Evolutionary conservation across 2,797 vertebrate species (phyloP).

Genomic region (Meriones psammophilus): DNA sequence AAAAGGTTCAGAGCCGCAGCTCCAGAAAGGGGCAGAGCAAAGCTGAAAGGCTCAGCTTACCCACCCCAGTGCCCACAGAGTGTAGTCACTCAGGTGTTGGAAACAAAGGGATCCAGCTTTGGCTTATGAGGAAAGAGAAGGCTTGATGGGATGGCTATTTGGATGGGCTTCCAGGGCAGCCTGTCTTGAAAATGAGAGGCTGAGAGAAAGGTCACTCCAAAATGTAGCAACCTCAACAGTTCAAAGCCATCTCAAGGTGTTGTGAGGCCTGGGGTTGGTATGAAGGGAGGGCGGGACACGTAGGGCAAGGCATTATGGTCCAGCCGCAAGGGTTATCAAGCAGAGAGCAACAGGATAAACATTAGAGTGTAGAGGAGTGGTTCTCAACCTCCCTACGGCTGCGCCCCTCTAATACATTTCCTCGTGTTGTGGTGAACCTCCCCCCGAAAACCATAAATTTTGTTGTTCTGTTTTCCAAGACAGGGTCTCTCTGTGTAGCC

Average conservation of each 20-base stretch:
- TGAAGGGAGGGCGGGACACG: background rate
- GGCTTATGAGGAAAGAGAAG: background rate
- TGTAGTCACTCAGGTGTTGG: background rate
- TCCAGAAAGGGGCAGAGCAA: background rate
- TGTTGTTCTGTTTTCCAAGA: background rate
- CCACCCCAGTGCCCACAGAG: background rate
- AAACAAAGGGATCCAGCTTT: background rate
- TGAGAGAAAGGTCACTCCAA: background rate
- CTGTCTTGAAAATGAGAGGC: conserved; percentile 2
- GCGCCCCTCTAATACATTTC: background rate
- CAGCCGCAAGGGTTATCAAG: background rate
- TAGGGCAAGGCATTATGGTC: rapidly evolving
- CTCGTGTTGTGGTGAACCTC: background rate
- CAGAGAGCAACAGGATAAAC: background rate
- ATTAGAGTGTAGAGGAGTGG: background rate
- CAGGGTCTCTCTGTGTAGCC: background rate
- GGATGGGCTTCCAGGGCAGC: background rate
- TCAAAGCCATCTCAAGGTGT: background rate
- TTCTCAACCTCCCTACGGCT: background rate
- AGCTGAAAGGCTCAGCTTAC: background rate
- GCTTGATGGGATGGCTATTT: background rate
- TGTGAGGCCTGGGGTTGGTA: background rate
- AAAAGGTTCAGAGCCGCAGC: background rate
- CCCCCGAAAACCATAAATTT: too few relatives aligned
- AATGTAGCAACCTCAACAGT: background rate